Base-by-base conservation (phyloP, 2,888 invertebrate genomes). In the Ommatoiulus sabulosus region DNA sequence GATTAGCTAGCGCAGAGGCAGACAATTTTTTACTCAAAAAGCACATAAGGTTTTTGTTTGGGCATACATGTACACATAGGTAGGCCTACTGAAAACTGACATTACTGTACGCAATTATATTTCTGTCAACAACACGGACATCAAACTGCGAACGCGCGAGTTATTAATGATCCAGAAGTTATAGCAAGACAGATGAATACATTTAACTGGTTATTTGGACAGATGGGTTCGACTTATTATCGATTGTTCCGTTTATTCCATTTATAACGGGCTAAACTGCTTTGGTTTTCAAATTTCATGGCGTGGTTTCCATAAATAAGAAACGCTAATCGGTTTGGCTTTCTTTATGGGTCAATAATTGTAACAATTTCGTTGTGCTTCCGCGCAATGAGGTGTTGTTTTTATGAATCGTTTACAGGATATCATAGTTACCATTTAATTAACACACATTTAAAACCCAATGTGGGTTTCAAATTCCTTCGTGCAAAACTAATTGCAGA, bases 311-410 rank as follows among this genome's bases (percentile, higher is more conserved):
- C 35, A 15, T 80, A 24, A 72, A 72, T 72, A 24, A 80, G 80
- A 80, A 35, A 35, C 35, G 80, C 35, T 80, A 43, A 80, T 80
- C 80, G 80, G 2, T 80, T 80, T 80, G 80, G 80, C 80, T 80
- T 80, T 80, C 80, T 35, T 80, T 80, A 24, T 35, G 80, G 80
- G 80, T 80, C 80, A 80, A 80, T 35, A 80, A 80, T 12, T 80
- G 12, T 80, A 80, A 80, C 80, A 43, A 80, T 80, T 80, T 80
- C 7, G 24, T 20, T 52, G 20, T 20, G 20, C 8, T 24, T 10
- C 24, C 80, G 80, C 35, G 35, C 80, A 80, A 80, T 43, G 35
- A 80, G 80, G 80, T 80, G 80, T 43, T 80, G 80, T 8, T 35
- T 43, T 80, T 80, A 12, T 35, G 35, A 35, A 8, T 15, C 35